Base-by-base conservation (phyloP, 2,113 vertebrate genomes). In the Lepidothrix coronata region DNA sequence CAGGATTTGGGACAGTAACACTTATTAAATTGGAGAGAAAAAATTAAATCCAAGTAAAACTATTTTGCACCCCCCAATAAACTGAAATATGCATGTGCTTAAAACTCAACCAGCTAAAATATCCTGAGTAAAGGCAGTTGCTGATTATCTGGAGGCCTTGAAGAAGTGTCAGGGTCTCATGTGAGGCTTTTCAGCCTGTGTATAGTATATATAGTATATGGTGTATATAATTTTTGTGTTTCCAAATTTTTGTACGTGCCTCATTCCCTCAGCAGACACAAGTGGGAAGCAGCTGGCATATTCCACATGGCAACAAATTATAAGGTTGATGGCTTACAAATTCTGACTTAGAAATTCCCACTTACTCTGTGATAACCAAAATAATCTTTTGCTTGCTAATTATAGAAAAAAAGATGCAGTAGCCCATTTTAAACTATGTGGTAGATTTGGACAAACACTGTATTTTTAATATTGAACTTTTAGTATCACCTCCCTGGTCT, bases 271-370 rank as follows among this genome's bases (percentile, higher is more conserved):
- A 81, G 59, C 80, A 87, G 80, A 75, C 52, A 18, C 25, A 44
- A 27, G 41, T 65, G 89, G 28, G 94, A 92, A 92, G 76, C 89
- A 94, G 84, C 87, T 75, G 80, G 52, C 7, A 15, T 75, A 5
- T 75, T 75, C 80, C 44, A 72, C 89, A 87, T 16, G 57, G 65
- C 52, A 71, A 68, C 52, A 28, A 35, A 63, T 75, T 37, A 48
- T 51, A 84, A 71, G 68, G 70, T 49, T 93, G 77, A 65, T 1
- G 2, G 22, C 15, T 76, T 88, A 61, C 35, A 59, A 46, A 82
- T 46, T 74, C 61, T 8, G 6, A 30, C 39, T 73, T 88, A 72
- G 74, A 91, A 90, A 65, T 82, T 79, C 74, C 58, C 46, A 44
- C 48, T 80, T 66, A 46, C 8, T 49, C 31, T 74, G 8, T 78